A percentile compares a stretch with the other conserved stretches of the same genome.
Evolutionary conservation across 1,140 invertebrate species (phyloP).

Genomic region (Lepidurus apus): DNA sequence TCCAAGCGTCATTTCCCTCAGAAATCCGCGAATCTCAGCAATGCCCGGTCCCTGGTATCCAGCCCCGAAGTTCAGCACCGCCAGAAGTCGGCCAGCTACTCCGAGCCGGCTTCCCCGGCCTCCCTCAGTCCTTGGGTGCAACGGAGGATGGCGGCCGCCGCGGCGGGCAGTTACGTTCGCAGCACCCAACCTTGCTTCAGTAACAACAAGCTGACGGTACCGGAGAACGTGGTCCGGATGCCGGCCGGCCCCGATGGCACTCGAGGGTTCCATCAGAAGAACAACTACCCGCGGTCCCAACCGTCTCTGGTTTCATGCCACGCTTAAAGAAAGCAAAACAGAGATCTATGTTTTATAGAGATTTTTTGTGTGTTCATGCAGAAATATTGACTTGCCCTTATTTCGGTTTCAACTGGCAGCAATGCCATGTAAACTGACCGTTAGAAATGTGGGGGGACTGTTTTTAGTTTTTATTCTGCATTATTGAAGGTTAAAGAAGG

Average conservation of each 20-base stretch:
- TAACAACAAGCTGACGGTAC: slow-evolving; percentile 41
- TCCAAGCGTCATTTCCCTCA: slow-evolving; percentile 14
- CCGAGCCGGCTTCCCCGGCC: slow-evolving; percentile 36
- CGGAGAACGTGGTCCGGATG: slow-evolving; percentile 65
- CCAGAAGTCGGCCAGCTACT: slow-evolving; percentile 40
- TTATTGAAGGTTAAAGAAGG: not conserved
- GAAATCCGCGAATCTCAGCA: slow-evolving; percentile 27
- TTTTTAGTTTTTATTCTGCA: not conserved
- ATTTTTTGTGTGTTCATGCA: not conserved
- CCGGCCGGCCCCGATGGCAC: slow-evolving; percentile 79
- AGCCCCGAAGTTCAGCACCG: slow-evolving; percentile 36
- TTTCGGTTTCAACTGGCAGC: not conserved
- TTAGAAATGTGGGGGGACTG: not conserved
- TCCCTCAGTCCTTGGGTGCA: slow-evolving; percentile 50
- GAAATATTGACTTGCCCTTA: not conserved
- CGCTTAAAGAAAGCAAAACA: not conserved
- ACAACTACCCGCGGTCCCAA: slow-evolving; percentile 8
- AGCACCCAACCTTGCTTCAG: slow-evolving; percentile 29
- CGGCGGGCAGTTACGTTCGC: slow-evolving; percentile 45
- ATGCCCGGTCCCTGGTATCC: slow-evolving; percentile 23
- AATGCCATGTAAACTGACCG: no score
- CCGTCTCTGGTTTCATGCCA: not conserved
- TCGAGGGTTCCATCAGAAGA: slow-evolving; percentile 57
- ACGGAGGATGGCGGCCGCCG: slow-evolving; percentile 45
- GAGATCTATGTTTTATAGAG: not conserved